These are phyloP conservation scores for Biston stratarius DNA, from an alignment of 2,888 invertebrate species.

Conservation along the genomic window DNA sequence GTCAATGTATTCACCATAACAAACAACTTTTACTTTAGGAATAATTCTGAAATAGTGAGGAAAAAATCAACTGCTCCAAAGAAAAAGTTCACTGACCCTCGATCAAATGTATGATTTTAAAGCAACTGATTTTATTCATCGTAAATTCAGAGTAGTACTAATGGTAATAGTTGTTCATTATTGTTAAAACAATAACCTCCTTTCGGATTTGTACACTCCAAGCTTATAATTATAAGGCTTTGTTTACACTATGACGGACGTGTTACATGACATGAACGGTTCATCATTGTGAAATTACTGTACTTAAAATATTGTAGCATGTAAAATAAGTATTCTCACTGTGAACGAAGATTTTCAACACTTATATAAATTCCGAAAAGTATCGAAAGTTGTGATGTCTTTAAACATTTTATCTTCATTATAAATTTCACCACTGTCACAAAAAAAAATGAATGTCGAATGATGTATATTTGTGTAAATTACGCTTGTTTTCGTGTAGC, in stretches of 20 bases:
- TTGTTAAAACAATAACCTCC: too few relatives aligned
- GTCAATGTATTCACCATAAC: too few relatives aligned
- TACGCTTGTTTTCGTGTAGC: constrained; percentile 21
- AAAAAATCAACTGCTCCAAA: too few relatives aligned
- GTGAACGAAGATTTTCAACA: neutral
- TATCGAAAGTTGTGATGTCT: constrained; percentile 31
- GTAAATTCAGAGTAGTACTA: too few relatives aligned
- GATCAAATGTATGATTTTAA: too few relatives aligned
- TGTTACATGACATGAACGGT: neutral
- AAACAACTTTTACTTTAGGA: too few relatives aligned
- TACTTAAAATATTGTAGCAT: neutral
- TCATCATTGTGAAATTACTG: neutral
- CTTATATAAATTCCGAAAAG: neutral
- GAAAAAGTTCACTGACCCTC: too few relatives aligned
- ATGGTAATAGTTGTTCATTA: too few relatives aligned
- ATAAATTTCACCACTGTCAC: neutral
- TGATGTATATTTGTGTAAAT: constrained; percentile 15
- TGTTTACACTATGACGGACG: neutral
- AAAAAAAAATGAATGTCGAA: constrained; percentile 9
- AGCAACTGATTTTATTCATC: too few relatives aligned
- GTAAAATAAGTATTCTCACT: neutral
- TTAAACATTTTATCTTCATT: neutral
- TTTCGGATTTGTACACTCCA: too few relatives aligned
- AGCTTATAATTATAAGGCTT: neutral
- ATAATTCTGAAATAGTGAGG: too few relatives aligned